Percentiles rank a stretch among this genome's conserved stretches.
Conservation (phyloP, 2,888 invertebrate genomes). For the Chymomyza procnemis region DNA sequence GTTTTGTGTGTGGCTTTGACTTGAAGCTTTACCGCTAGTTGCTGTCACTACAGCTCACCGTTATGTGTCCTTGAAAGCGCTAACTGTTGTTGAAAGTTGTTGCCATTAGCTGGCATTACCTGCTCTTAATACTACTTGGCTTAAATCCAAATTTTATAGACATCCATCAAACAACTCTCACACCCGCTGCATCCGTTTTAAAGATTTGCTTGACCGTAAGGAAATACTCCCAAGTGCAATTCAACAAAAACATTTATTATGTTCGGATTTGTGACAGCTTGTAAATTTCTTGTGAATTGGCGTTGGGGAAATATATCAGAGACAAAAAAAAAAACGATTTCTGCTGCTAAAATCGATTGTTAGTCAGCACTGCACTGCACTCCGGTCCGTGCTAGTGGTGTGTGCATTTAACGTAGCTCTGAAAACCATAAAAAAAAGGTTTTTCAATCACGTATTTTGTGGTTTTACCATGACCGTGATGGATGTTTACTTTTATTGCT, state of each 20-base stretch:
- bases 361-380: not conserved
- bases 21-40: conserved; percentile 49
- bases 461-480: not conserved
- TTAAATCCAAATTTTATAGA: not conserved
- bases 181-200: not conserved
- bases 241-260: not conserved
- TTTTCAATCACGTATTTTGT: not conserved
- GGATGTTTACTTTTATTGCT: not conserved
- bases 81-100: conserved; percentile 53
- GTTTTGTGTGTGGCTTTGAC: conserved; percentile 35
- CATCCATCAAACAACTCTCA: not conserved
- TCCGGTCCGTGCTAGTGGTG: too few species aligned
- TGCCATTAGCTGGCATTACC: not conserved
- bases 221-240: not conserved
- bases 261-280: not conserved
- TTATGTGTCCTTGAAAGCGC: conserved; percentile 64
- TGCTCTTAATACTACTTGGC: not conserved
- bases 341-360: not conserved
- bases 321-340: not conserved
- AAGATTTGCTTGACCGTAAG: not conserved
- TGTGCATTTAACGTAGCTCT: not conserved
- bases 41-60: conserved; percentile 53
- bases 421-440: not conserved
- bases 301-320: not conserved
- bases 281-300: not conserved